Base-by-base conservation (phyloP, 2,888 invertebrate species). In the Tetragonisca angustula region DNA sequence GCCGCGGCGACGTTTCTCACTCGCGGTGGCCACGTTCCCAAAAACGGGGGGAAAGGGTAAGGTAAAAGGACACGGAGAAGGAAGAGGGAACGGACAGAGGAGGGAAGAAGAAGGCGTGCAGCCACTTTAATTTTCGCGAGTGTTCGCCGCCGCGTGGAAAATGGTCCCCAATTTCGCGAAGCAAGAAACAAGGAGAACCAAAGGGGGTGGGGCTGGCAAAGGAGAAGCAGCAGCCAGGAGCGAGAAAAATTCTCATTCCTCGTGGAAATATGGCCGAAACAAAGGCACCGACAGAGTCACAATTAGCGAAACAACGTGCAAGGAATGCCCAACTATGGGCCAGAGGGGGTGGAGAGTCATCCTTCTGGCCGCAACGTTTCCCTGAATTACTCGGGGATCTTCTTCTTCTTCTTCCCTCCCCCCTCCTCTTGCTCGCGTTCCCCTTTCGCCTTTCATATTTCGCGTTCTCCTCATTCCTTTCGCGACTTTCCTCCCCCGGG, bases 241-340 rank as follows among this genome's bases (percentile, higher is more conserved):
- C 0, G 0, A 43, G 9, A 61, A 62, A 79, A 87, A 85, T 89
- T 89, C 87, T 85, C 84, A 87, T 89, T 88, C 86, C 27, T n/a
- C 27, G 56, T 54, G 32, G 76, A 83, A 81, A 77, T 79, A 73
- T 49, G 79, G 65, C 56, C 49, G 71, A 79, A 80, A 88, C 89
- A 89, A 79, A 84, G 70, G 64, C 52, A 68, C 52, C 49, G 64
- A 52, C 64, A 36, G 71, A 61, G 78, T 87, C 74, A 87, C 87
- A 89, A 88, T 88, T 88, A 88, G 85, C 76, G 89, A 87, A 85
- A 89, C 83, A 88, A 88, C 79, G 89, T 78, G 87, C 73, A 68
- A 83, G 78, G 80, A 87, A 83, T 69, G 79, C 61, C 67, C n/a
- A 32, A 52, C 52, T 68, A 43, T 9, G 17, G 62, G 17, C 43